A percentile compares a stretch with the other conserved stretches of the same genome.
phyloP scores from a whole-genome alignment of 2,888 invertebrate genomes.

The Heliconius cydno region DNA sequence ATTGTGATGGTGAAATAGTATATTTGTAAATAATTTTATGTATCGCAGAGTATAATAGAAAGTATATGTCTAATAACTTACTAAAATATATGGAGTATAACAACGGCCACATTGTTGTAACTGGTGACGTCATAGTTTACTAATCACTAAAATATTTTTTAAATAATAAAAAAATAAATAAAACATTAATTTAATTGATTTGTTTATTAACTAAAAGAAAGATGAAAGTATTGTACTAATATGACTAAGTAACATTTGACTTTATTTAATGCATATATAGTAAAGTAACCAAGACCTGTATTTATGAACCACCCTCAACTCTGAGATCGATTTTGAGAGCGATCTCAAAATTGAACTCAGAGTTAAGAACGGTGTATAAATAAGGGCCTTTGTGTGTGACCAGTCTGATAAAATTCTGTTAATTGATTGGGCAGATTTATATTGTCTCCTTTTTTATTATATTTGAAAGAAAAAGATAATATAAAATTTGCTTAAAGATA shows the following conservation, averaged over 20 bases:
- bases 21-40: conserved; percentile 8
- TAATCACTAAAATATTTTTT: background rate
- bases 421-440: background rate
- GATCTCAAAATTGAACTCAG: too few species aligned
- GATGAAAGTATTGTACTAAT: background rate
- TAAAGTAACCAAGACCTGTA: background rate
- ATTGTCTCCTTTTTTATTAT: background rate
- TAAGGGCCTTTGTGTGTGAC: background rate
- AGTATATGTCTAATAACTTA: background rate
- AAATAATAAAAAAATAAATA: too few species aligned
- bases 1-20: background rate
- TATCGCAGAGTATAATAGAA: conserved; percentile 12
- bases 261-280: background rate
- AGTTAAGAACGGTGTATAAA: too few species aligned
- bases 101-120: conserved; percentile 6
- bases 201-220: background rate
- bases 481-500: background rate
- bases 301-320: too few species aligned
- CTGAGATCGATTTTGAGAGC: too few species aligned
- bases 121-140: background rate
- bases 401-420: background rate
- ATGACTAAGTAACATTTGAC: background rate
- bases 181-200: background rate
- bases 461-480: background rate
- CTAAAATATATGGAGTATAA: background rate